phyloP scores from a whole-genome alignment of 37 sponge, comb jelly and placozoan genomes.

The Diacarnus erythraeanus region DNA sequence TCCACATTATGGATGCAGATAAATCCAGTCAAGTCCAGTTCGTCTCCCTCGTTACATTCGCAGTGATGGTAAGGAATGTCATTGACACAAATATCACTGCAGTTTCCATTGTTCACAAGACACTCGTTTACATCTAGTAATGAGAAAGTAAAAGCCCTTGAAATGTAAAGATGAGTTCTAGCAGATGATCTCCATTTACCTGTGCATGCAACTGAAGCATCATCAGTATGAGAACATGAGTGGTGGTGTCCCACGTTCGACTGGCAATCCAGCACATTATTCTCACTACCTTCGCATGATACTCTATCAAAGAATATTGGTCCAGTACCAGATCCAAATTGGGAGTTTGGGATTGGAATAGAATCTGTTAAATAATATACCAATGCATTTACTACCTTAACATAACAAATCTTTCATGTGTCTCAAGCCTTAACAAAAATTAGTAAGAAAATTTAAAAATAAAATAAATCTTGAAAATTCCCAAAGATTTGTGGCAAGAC shows the following conservation, averaged over 20 bases:
- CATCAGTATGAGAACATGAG: background rate
- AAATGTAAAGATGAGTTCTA: background rate
- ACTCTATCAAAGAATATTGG: background rate
- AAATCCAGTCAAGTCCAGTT: background rate
- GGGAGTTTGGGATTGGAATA: background rate
- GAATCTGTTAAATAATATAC: background rate
- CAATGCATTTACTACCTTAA: background rate
- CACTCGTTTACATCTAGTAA: background rate
- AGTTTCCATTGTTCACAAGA: background rate
- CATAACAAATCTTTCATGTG: too few relatives aligned
- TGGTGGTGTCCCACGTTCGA: too few relatives aligned
- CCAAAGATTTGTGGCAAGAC: too few relatives aligned
- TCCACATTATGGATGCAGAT: background rate
- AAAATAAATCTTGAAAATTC: too few relatives aligned
- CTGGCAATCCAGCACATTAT: background rate
- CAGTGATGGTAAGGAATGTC: background rate
- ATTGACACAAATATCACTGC: background rate
- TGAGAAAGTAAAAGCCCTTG: background rate
- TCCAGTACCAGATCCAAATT: slow-evolving; percentile 16
- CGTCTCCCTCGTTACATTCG: background rate
- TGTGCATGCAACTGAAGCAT: background rate
- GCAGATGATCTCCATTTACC: background rate
- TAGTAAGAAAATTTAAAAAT: too few relatives aligned
- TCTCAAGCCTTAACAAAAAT: too few relatives aligned
- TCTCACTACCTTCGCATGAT: slow-evolving; percentile 4